Evolutionary conservation across 2,888 invertebrate genomes (phyloP).

Genomic region (Himalopsyche tibetana): DNA sequence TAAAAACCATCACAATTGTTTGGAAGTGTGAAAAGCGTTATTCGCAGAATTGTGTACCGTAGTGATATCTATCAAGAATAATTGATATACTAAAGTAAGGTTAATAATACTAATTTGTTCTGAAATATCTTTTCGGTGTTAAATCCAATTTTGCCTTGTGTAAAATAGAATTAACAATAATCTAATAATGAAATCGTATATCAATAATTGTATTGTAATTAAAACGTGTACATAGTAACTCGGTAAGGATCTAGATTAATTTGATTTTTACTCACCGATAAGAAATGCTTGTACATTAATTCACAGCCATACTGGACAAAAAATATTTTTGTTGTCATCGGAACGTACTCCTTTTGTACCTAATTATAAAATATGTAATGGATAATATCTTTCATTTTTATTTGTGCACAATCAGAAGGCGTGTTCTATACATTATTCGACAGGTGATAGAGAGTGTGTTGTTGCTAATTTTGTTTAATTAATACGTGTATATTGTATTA

Average conservation of each 20-base stretch:
- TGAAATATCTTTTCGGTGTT: slow-evolving; percentile 43
- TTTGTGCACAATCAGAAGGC: background rate
- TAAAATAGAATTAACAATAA: slow-evolving; percentile 51
- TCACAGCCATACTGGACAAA: slow-evolving; percentile 60
- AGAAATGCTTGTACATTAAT: slow-evolving; percentile 59
- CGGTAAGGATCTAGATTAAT: slow-evolving; percentile 51
- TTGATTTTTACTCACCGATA: slow-evolving; percentile 54
- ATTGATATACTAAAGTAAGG: slow-evolving; percentile 36
- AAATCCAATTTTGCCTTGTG: slow-evolving; percentile 62
- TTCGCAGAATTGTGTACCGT: slow-evolving; percentile 26
- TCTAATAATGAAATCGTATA: slow-evolving; percentile 49
- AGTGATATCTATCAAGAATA: slow-evolving; percentile 41
- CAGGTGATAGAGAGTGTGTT: background rate
- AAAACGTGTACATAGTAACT: slow-evolving; percentile 62
- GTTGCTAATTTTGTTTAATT: no score
- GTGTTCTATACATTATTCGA: background rate
- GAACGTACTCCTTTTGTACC: slow-evolving; percentile 64
- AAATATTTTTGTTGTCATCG: slow-evolving; percentile 57
- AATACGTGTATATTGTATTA: no score
- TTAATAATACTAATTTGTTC: slow-evolving; percentile 48
- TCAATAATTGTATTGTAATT: slow-evolving; percentile 54
- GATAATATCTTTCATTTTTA: slow-evolving; percentile 8
- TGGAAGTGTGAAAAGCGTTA: slow-evolving; percentile 25
- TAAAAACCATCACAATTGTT: background rate
- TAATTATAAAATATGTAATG: slow-evolving; percentile 49